Evolutionary conservation across 1,140 invertebrate genomes (phyloP).

Genomic region (Drosophila jambulina): DNA sequence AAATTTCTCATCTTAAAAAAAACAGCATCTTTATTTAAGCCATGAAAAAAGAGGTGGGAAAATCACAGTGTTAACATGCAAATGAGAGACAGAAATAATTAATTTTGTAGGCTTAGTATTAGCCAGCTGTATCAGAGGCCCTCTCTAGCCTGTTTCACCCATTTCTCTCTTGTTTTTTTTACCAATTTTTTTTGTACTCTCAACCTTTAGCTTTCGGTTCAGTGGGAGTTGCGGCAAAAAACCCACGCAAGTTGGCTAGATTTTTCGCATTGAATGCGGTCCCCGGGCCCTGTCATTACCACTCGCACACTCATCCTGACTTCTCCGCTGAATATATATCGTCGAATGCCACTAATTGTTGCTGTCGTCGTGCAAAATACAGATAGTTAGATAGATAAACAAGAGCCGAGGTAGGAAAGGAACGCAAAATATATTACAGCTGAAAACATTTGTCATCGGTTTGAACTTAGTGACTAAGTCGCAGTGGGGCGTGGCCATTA

Average conservation of each 20-base stretch:
- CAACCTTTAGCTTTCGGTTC: constrained; percentile 21
- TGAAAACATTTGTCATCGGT: constrained; percentile 49
- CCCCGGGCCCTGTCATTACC: constrained; percentile 19
- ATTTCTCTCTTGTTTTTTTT: not conserved
- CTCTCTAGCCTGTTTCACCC: not conserved
- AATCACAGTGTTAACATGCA: not conserved
- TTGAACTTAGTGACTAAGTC: constrained; percentile 14
- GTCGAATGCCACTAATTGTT: constrained; percentile 68
- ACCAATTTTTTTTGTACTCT: not conserved
- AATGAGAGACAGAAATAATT: constrained; percentile 5
- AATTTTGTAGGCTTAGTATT: not conserved
- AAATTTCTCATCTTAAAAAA: not conserved
- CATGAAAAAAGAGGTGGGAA: not conserved
- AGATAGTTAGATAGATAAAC: constrained; percentile 51
- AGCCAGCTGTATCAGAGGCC: not conserved
- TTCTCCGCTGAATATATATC: constrained; percentile 15
- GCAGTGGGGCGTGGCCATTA: not conserved
- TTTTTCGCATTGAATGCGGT: constrained; percentile 6
- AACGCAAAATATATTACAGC: constrained; percentile 33
- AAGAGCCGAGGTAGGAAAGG: constrained; percentile 1
- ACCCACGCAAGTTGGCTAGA: constrained; percentile 16
- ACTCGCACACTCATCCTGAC: constrained; percentile 26
- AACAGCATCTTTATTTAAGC: not conserved
- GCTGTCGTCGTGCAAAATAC: constrained; percentile 26
- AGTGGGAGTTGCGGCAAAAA: not conserved